phyloP scores from a whole-genome alignment of 2,888 invertebrate species.

The Caenorhabditis afra region DNA sequence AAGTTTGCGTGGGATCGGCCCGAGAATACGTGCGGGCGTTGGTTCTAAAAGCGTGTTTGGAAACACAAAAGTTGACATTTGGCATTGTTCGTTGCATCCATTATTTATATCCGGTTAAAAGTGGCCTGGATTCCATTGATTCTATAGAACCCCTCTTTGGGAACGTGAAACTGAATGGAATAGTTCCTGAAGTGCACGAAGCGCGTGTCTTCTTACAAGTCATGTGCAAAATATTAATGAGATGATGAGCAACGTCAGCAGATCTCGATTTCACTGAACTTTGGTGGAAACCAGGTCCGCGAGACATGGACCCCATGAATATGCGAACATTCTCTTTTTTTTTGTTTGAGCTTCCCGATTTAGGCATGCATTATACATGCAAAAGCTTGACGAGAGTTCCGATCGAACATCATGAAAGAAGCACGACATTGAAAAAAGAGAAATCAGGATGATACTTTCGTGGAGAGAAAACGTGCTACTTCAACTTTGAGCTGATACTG shows the following conservation, averaged over 20 bases:
- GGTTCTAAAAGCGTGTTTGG: slow-evolving; percentile 4
- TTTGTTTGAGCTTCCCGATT: not conserved
- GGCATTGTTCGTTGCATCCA: slow-evolving; percentile 9
- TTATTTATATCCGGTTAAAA: slow-evolving; percentile 4
- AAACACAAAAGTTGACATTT: slow-evolving; percentile 14
- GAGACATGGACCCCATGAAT: slow-evolving; percentile 35
- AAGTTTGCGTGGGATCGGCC: slow-evolving; percentile 35
- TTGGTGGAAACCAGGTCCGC: slow-evolving; percentile 21
- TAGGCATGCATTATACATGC: not conserved
- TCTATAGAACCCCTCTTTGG: not conserved
- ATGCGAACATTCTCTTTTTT: slow-evolving; percentile 33
- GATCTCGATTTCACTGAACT: slow-evolving; percentile 44
- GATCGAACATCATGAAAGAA: not conserved
- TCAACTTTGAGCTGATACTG: too few relatives aligned
- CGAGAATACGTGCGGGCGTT: not conserved
- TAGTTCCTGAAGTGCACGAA: not conserved
- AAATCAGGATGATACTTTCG: too few relatives aligned
- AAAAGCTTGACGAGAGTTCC: slow-evolving; percentile 3
- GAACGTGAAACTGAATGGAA: slow-evolving; percentile 2
- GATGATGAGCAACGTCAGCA: slow-evolving; percentile 31
- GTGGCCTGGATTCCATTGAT: not conserved
- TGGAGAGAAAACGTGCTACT: too few relatives aligned
- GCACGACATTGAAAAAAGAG: too few relatives aligned
- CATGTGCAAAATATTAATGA: slow-evolving; percentile 40
- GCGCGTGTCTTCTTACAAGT: slow-evolving; percentile 10